phyloP scores from a whole-genome alignment of 2,888 invertebrate species.

The Nebria salina region DNA sequence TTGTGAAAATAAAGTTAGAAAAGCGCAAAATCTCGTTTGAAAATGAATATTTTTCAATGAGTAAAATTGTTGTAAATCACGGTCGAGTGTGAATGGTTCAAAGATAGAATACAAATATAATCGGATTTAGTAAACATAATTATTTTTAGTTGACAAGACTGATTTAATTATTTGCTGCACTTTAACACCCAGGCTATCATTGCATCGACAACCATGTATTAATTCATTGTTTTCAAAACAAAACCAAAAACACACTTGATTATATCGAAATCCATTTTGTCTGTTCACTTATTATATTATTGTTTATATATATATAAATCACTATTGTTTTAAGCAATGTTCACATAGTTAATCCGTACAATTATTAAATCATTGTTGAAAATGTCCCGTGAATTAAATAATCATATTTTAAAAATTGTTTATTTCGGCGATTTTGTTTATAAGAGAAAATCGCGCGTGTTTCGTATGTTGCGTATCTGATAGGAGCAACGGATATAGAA shows the following conservation, averaged over 20 bases:
- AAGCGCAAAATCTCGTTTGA: too few species aligned
- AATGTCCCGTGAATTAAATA: too few species aligned
- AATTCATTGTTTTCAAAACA: neutral
- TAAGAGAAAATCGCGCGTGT: neutral
- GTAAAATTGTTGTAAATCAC: constrained; percentile 29
- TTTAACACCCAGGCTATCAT: constrained; percentile 23
- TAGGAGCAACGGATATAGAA: constrained; percentile 23
- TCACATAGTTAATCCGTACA: neutral
- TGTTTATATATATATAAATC: neutral
- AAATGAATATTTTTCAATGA: neutral
- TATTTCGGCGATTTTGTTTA: neutral
- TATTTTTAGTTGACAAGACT: constrained; percentile 33
- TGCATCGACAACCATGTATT: neutral
- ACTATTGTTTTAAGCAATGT: neutral
- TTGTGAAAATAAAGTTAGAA: too few species aligned
- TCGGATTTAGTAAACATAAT: constrained; percentile 31
- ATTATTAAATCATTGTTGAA: neutral
- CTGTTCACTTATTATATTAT: neutral
- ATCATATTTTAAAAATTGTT: too few species aligned
- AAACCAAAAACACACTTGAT: neutral
- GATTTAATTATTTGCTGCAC: constrained; percentile 37
- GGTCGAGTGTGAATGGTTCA: constrained; percentile 8
- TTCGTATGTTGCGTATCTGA: neutral
- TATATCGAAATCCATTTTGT: neutral
- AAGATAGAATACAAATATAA: constrained; percentile 19